Evolutionary conservation across 2,113 vertebrate species (phyloP), one percentile per base, ranked within the genome.

Genomic region (Castor canadensis): DNA sequence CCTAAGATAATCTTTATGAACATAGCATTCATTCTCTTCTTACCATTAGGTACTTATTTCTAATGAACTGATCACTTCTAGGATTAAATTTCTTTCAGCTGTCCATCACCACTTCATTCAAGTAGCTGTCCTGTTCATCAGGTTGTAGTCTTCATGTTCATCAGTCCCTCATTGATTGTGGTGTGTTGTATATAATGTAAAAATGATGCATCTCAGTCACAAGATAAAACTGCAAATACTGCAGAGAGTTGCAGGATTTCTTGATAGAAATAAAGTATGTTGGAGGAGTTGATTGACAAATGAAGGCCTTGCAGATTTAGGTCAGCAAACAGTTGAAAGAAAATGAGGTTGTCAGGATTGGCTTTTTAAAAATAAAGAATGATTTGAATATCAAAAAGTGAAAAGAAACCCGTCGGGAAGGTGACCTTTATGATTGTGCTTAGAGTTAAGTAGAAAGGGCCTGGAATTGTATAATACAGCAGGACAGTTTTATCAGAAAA

Each of bases 301-400:
- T 66, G 56, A 81, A 92, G 66, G 26, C 54, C 66, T 86, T 79
- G 52, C 40, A 47, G 89, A 9, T 67, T 89, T 71, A 94, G 80
- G 84, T 95, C 75, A 83, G 56, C 80, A 76, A 80, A 80, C 26
- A 81, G 16, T 13, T 32, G 94, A 71, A 87, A 84, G 94, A 43
- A 89, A 85, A 95, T 71, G 75, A 92, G 79, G 58, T 73, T 87
- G 87, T 86, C 62, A 66, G 87, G 45, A 64, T 60, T 60, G 35
- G 30, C 45, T 64, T 91, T 94, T 86, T 52, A 64, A 93, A 87
- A 77, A 60, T 52, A 90, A 67, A 30, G 40, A 71, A 71, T 95
- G 67, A 96, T 94, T 87, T 94, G 45, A 85, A 72, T 95, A 81
- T 82, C 3, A 95, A 84, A 77, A 90, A 81, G 85, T 13, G 30